Evolutionary conservation across 2,797 vertebrate species (phyloP).

Genomic region (Pristis pectinata): DNA sequence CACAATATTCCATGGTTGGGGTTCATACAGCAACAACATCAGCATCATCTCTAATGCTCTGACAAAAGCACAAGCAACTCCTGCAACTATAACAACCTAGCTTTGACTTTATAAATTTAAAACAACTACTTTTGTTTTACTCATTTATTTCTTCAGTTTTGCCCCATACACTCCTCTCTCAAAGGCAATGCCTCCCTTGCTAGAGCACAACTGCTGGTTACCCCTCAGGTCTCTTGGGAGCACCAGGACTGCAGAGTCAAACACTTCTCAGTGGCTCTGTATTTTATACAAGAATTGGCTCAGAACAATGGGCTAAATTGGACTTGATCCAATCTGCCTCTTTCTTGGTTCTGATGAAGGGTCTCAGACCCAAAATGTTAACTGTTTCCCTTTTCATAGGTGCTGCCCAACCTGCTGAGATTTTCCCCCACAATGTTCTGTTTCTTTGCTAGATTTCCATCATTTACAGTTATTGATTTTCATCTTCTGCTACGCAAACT

Average conservation of each 20-base stretch:
- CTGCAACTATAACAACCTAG: not conserved
- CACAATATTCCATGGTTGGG: not conserved
- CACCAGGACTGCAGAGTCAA: not conserved
- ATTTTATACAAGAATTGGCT: not conserved
- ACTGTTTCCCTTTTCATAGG: no score
- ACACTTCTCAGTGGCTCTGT: not conserved
- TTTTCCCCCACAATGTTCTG: no score
- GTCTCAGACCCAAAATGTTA: no score
- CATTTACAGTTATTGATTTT: no score
- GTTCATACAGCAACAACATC: not conserved
- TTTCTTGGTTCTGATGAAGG: no score
- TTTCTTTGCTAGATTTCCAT: no score
- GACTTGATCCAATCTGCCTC: no score
- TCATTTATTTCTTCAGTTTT: not conserved
- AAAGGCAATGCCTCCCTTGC: not conserved
- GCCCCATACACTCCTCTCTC: not conserved
- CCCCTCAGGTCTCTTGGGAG: not conserved
- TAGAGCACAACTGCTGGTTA: not conserved
- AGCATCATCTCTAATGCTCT: not conserved
- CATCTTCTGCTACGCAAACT: no score
- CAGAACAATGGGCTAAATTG: not conserved
- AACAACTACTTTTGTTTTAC: not conserved
- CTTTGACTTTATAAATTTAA: not conserved
- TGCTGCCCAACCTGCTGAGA: no score
- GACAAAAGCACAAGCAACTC: not conserved